Conservation (phyloP, 2,888 invertebrate species). For the Agrotis clavis region DNA sequence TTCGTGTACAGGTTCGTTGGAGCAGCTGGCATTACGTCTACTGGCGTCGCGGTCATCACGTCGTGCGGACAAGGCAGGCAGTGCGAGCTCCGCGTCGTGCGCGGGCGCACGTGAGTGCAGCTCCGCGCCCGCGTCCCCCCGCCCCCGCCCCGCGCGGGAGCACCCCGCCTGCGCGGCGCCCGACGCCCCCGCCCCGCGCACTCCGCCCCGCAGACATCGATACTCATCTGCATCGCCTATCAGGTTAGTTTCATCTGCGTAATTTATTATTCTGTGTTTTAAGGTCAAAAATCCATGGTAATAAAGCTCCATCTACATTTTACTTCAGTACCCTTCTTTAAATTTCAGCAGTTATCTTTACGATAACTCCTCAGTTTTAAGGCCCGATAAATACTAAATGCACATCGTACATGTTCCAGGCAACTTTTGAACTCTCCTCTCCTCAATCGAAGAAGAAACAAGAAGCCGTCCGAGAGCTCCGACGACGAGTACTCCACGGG, state of each 20-base stretch:
- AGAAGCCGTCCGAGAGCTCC: conserved; percentile 95
- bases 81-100: conserved; percentile 29
- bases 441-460: conserved; percentile 94
- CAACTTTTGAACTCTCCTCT: conserved; percentile 96
- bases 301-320: no score
- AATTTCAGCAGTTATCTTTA: no score
- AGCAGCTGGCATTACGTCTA: conserved; percentile 85
- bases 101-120: conserved; percentile 76
- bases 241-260: conserved; percentile 79
- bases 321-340: no score
- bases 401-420: conserved; percentile 74
- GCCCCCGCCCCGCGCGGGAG: conserved; percentile 93
- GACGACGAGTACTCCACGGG: conserved; percentile 93
- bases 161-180: conserved; percentile 84
- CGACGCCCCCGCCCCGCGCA: conserved; percentile 82
- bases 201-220: conserved; percentile 84
- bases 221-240: conserved; percentile 96
- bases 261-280: no score
- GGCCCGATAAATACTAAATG: neutral
- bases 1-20: conserved; percentile 82
- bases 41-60: conserved; percentile 76
- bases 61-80: conserved; percentile 57
- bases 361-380: no score
- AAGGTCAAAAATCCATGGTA: no score
- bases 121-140: conserved; percentile 89